A percentile compares a stretch with the other conserved stretches of the same genome.
Evolutionary conservation across 2,113 vertebrate species (phyloP).

Genomic region (Nerophis lumbriciformis): DNA sequence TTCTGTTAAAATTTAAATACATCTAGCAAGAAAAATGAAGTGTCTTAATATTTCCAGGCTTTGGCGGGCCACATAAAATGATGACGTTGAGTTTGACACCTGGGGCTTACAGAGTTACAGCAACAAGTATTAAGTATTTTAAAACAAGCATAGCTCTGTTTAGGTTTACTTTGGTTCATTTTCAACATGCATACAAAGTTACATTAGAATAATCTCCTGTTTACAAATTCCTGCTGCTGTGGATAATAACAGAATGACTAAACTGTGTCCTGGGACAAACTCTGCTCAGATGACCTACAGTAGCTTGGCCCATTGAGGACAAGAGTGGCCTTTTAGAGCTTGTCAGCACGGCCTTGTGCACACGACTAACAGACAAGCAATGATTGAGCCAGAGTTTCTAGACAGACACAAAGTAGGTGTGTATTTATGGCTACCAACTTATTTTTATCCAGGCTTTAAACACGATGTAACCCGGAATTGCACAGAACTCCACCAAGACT

Average conservation of each 20-base stretch:
- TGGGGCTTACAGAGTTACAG: no score
- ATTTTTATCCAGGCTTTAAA: neutral
- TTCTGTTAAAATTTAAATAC: no score
- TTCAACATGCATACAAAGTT: no score
- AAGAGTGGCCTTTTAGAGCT: conserved; percentile 14
- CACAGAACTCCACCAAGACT: neutral
- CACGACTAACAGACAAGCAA: conserved; percentile 6
- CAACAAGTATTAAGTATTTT: neutral
- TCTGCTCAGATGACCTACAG: conserved; percentile 7
- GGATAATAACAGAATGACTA: conserved; percentile 4
- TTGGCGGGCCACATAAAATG: no score
- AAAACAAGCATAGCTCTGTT: neutral
- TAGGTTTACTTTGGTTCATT: no score
- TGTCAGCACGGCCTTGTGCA: conserved; percentile 3
- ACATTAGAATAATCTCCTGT: no score
- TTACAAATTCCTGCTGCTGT: no score
- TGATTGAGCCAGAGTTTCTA: neutral
- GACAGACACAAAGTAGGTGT: neutral
- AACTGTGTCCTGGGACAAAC: conserved; percentile 16
- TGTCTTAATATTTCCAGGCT: no score
- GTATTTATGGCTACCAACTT: conserved; percentile 1
- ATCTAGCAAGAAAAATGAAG: no score
- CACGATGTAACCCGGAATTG: conserved; percentile 4
- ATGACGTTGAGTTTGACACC: no score
- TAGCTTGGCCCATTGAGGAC: conserved; percentile 8